A percentile compares a stretch with the other conserved stretches of the same genome.
phyloP scores from a whole-genome alignment of 2,888 invertebrate genomes.

The Calephelis perditalis region DNA sequence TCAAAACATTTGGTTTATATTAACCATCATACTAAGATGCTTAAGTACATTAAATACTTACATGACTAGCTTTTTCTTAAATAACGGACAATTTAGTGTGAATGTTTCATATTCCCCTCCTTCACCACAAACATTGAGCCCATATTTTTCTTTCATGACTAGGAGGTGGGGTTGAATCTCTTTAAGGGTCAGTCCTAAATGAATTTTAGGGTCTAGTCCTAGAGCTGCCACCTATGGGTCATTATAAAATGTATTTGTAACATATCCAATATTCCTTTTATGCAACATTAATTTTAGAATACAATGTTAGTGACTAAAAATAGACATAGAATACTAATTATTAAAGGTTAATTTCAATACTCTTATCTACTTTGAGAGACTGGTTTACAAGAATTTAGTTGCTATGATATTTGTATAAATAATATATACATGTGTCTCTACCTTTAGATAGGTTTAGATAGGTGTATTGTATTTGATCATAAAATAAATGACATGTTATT shows the following conservation, averaged over 20 bases:
- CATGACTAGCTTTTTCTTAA: constrained; percentile 93
- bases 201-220: constrained; percentile 90
- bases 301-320: background rate
- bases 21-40: too few relatives aligned
- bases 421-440: too few relatives aligned
- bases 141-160: constrained; percentile 95
- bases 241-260: constrained; percentile 25
- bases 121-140: constrained; percentile 97
- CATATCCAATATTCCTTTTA: constrained; percentile 19
- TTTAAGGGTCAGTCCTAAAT: constrained; percentile 90
- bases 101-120: constrained; percentile 99
- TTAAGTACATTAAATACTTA: constrained; percentile 72
- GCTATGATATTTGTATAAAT: too few relatives aligned
- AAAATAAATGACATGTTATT: too few relatives aligned
- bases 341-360: background rate
- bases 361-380: background rate
- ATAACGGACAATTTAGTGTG: constrained; percentile 97
- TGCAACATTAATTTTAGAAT: background rate
- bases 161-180: constrained; percentile 93
- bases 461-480: too few relatives aligned
- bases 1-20: too few relatives aligned
- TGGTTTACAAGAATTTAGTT: too few relatives aligned
- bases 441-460: too few relatives aligned
- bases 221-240: constrained; percentile 83
- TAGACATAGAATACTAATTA: background rate